A percentile compares a stretch with the other conserved stretches of the same genome.
These are phyloP conservation scores for Pseudochaenichthys georgianus DNA, from an alignment of 2,797 vertebrate species.

Conservation along the genomic window DNA sequence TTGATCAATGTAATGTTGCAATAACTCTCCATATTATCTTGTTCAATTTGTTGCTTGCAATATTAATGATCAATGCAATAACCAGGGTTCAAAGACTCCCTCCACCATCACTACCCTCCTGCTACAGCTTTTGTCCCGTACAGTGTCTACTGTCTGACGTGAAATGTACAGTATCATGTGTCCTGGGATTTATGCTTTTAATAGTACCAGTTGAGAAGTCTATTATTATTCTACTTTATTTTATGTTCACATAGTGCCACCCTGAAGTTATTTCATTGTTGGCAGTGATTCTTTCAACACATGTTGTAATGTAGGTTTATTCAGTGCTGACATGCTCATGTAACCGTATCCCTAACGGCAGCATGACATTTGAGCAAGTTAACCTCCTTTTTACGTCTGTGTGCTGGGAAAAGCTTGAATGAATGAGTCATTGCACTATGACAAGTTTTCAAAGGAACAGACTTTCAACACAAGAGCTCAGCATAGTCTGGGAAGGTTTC, in stretches of 20 bases:
- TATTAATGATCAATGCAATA: constrained; percentile 15
- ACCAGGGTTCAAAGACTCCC: not conserved
- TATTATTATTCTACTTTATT: not conserved
- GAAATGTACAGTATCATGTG: not conserved
- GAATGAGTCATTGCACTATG: constrained; percentile 2
- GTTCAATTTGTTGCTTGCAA: constrained; percentile 7
- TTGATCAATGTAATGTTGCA: constrained; percentile 9
- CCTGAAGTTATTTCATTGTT: not conserved
- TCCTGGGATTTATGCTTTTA: not conserved
- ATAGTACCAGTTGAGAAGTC: not conserved
- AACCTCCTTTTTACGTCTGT: not conserved
- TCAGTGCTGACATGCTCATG: not conserved
- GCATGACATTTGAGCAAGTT: not conserved
- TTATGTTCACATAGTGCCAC: not conserved
- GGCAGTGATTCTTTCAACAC: not conserved
- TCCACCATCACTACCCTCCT: not conserved
- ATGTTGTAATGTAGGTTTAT: not conserved
- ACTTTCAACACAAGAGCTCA: not conserved
- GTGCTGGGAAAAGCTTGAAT: not conserved
- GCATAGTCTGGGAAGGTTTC: not conserved
- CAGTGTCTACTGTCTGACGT: not conserved
- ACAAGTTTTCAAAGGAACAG: not conserved
- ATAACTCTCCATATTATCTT: not conserved
- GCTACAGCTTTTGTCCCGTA: not conserved
- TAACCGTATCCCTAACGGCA: not conserved